Conservation (phyloP, 2,888 invertebrate genomes). For the Caenorhabditis angaria region DNA sequence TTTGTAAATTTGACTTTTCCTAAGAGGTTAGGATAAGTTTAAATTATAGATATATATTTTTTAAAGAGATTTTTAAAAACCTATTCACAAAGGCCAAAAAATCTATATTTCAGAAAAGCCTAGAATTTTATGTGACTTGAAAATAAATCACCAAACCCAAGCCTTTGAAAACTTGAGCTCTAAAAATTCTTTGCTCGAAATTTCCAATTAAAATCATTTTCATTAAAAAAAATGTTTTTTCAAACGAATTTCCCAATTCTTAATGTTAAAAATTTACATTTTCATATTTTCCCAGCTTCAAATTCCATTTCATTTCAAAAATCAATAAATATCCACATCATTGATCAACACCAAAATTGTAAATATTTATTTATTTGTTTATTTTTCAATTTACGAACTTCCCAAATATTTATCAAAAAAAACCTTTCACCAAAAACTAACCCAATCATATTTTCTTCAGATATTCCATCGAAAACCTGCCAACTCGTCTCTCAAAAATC, state of each 20-base stretch:
- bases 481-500: conserved; percentile 12
- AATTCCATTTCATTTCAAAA: too few species aligned
- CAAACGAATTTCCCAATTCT: too few species aligned
- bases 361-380: conserved; percentile 1
- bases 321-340: neutral
- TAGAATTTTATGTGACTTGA: too few species aligned
- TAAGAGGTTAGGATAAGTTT: conserved; percentile 26
- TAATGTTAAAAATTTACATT: too few species aligned
- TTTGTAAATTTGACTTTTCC: conserved; percentile 61
- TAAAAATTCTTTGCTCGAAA: neutral
- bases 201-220: neutral
- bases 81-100: too few species aligned
- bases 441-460: conserved; percentile 25
- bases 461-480: conserved; percentile 21
- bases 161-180: neutral
- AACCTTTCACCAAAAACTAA: too few species aligned
- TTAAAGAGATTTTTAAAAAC: too few species aligned
- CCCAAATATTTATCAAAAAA: neutral
- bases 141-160: too few species aligned
- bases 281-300: too few species aligned
- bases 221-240: neutral
- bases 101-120: neutral
- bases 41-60: neutral
- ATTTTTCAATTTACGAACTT: neutral
- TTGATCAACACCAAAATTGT: neutral